These are phyloP conservation scores for Hyles euphorbiae DNA, from an alignment of 1,140 invertebrate genomes.

Conservation along the genomic window DNA sequence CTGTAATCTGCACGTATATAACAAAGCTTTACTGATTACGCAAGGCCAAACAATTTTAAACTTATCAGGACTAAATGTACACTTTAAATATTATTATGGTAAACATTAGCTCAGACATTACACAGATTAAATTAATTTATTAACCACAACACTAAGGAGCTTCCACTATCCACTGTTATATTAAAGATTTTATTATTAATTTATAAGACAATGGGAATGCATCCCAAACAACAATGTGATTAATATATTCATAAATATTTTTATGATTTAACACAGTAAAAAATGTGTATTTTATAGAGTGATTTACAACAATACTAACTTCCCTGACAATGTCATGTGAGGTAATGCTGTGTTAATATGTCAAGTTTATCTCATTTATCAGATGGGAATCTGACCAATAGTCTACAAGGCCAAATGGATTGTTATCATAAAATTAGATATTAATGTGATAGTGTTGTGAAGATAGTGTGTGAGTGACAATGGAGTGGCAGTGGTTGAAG, in stretches of 20 bases:
- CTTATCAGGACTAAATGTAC: too few species aligned
- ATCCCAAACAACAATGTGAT: too few species aligned
- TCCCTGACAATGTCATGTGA: conserved; percentile 66
- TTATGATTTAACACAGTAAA: too few species aligned
- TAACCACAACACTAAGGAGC: conserved; percentile 1
- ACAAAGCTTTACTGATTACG: too few species aligned
- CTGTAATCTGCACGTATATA: too few species aligned
- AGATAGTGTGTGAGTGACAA: conserved; percentile 50
- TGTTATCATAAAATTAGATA: conserved; percentile 41
- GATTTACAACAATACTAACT: conserved; percentile 37
- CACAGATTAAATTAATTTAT: neutral
- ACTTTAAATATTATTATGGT: neutral
- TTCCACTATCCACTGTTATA: neutral
- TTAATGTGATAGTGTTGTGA: conserved; percentile 38
- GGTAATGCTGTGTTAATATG: conserved; percentile 65
- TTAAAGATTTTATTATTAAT: too few species aligned
- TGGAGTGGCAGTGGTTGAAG: conserved; percentile 86
- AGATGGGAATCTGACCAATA: conserved; percentile 50
- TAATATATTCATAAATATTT: too few species aligned
- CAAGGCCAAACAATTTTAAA: neutral
- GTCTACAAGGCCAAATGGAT: conserved; percentile 32
- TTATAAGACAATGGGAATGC: too few species aligned
- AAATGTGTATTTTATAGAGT: neutral
- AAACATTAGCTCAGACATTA: conserved; percentile 2
- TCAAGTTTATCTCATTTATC: conserved; percentile 67